Evolutionary conservation across 2,113 vertebrate genomes (phyloP), one percentile per base, ranked within the genome.

Genomic region (Mastomys coucha): DNA sequence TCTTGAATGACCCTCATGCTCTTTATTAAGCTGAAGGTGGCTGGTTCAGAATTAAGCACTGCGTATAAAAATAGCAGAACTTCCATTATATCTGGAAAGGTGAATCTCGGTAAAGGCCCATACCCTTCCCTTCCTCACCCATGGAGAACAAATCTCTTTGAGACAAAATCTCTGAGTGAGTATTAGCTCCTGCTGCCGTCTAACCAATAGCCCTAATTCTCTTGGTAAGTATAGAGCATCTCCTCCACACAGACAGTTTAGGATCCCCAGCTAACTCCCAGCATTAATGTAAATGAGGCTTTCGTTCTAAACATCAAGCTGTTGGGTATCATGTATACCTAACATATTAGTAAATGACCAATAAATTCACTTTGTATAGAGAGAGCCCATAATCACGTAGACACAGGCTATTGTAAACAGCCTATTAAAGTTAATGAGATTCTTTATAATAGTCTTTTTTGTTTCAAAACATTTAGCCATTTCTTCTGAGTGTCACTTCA

Each of bases 381-480:
- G 33, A 67, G 16, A 67, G 77, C 36, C 28, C 65, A 81, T 70
- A 80, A 90, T 72, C 72, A 49, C 76, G 20, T 53, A 96, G 86
- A 73, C 53, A 85, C 10, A 17, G 4, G 9, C 53, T 92, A 91
- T 26, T 84, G 11, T 51, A 88, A 91, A 86, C 2, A 93, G 58
- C 45, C 45, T 75, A 86, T 75, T 39, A 92, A 96, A 96, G 49
- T 91, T 12, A 75, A 93, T 67, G 20, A 39, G 20, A 75, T 89
- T 89, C 49, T 36, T 93, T 95, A 63, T 93, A 85, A 58, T 87
- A 88, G 82, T 36, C 76, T 17, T 82, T 93, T 96, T 94, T 53
- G 39, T 56, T 88, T 45, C 28, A 90, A 94, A 89, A 95, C 89
- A 91, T 24, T 95, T 86, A 88, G 39, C 70, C 80, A 70, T 49